These are phyloP conservation scores for Nephotettix cincticeps DNA, from an alignment of 1,140 invertebrate species.

Conservation along the genomic window DNA sequence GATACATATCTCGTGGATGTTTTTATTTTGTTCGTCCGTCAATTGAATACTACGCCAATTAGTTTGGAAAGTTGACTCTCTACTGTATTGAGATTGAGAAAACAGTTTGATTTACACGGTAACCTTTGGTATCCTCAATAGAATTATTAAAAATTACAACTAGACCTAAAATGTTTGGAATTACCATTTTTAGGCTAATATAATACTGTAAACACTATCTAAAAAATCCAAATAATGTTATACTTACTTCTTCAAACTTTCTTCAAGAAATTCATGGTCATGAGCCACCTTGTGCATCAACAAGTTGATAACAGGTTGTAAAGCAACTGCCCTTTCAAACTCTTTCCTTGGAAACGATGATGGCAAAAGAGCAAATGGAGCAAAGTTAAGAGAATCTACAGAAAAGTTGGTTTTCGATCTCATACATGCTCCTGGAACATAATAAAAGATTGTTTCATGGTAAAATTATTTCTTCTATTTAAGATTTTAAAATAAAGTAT, in stretches of 20 bases:
- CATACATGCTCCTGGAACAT: constrained; percentile 64
- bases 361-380: constrained; percentile 82
- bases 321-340: constrained; percentile 71
- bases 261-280: constrained; percentile 76
- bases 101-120: no score
- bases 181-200: no score
- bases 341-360: constrained; percentile 75
- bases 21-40: no score
- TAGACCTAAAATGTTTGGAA: no score
- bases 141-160: no score
- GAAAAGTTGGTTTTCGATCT: constrained; percentile 67
- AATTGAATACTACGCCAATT: no score
- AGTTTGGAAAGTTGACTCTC: no score
- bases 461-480: background rate
- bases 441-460: background rate
- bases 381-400: constrained; percentile 69
- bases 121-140: no score
- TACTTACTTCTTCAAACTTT: constrained; percentile 63
- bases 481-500: background rate
- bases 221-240: no score
- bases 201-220: no score
- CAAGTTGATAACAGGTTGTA: constrained; percentile 78
- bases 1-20: no score
- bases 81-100: no score
- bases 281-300: constrained; percentile 88